Evolutionary conservation across 2,888 invertebrate species (phyloP), one percentile per base, ranked within the genome.

Genomic region (Palloptera scutellata): DNA sequence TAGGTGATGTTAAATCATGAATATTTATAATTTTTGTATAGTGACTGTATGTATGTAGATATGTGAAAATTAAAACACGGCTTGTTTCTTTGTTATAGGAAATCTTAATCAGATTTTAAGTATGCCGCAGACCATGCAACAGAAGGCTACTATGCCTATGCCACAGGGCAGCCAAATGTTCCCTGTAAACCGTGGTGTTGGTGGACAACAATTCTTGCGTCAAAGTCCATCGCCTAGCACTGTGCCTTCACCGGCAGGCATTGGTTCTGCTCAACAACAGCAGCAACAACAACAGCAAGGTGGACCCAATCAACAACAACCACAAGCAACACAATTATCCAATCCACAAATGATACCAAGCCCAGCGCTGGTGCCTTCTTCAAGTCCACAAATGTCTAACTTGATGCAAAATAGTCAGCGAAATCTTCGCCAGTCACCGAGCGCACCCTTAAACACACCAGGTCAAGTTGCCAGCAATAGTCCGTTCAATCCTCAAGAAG

Each of bases 361-460:
- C 75, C 93, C 89, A 74, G 92, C 89, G 75, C 86, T 90, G 68
- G 91, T 89, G 52, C 89, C 90, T 30, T 89, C 90, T 4, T 91
- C 88, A 76, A 91, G 87, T 84, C 91, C 87, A 72, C 92, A 87
- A 83, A 90, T 89, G 86, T 86, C 87, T 42, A 87, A 85, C 84
- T 88, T 84, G 83, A 88, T 85, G 79, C 79, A 85, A 76, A 87
- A 86, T 55, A 85, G 85, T 40, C 88, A 88, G 72, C 84, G 89
- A 59, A 87, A 75, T 42, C 88, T 91, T 87, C 91, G 90, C 2
- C 90, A 93, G 11, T 94, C 94, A n/a, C 95, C 95, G 0, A 91
- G 92, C 48, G 91, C 92, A 42, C 92, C 93, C 0, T 86, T 95
- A 17, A 95, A 94, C 83, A 95, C 95, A 0, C 95, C 95, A 0